These are phyloP conservation scores for Babylonia areolata DNA, from an alignment of 1,140 invertebrate species.

Conservation along the genomic window DNA sequence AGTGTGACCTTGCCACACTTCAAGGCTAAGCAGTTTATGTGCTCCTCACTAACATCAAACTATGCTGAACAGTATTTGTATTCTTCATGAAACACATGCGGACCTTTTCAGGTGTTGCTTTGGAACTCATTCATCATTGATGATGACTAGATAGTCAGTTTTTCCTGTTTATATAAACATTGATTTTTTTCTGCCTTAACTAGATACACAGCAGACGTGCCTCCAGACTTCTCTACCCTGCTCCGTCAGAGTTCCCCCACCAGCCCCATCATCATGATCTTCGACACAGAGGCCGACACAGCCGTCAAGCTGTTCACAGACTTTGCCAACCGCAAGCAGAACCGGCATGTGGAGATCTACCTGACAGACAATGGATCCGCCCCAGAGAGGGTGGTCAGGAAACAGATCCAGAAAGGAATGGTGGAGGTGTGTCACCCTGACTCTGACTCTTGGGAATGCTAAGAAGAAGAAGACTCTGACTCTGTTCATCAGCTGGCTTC, in stretches of 20 bases:
- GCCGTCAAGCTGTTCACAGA: slow-evolving; percentile 68
- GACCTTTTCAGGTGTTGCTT: too few species aligned
- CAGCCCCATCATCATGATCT: slow-evolving; percentile 71
- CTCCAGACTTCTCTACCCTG: slow-evolving; percentile 64
- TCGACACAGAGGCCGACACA: slow-evolving; percentile 63
- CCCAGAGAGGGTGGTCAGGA: slow-evolving; percentile 66
- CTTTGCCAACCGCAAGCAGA: slow-evolving; percentile 69
- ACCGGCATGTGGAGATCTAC: slow-evolving; percentile 56
- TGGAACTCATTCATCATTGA: too few species aligned
- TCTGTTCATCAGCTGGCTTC: too few species aligned
- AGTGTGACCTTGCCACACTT: too few species aligned
- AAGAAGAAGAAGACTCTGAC: too few species aligned
- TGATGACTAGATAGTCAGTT: too few species aligned
- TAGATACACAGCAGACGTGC: slow-evolving; percentile 66
- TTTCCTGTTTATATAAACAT: not conserved
- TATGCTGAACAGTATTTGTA: too few species aligned
- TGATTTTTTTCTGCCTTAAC: not conserved
- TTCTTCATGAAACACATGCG: too few species aligned
- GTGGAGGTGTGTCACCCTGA: slow-evolving; percentile 67
- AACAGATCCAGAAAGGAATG: slow-evolving; percentile 69
- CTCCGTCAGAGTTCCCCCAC: slow-evolving; percentile 65
- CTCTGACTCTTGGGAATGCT: too few species aligned
- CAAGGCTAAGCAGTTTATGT: too few species aligned
- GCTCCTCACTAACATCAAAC: too few species aligned
- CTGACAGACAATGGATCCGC: slow-evolving; percentile 63